Evolutionary conservation across 2,888 invertebrate species (phyloP), one percentile per base, ranked within the genome.

Genomic region (Lysandra coridon): DNA sequence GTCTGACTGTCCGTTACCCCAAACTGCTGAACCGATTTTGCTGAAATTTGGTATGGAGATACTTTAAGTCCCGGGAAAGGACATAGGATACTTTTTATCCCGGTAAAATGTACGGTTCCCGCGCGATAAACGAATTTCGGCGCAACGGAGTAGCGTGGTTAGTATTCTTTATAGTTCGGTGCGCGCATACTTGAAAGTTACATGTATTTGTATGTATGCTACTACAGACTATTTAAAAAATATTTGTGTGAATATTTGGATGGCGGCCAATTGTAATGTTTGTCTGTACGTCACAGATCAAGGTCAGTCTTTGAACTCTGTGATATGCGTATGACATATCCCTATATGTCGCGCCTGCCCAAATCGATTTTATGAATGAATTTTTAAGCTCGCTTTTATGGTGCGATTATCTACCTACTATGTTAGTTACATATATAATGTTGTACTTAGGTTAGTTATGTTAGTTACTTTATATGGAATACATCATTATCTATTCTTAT

Each of bases 291-390:
- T 69, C 69, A 69, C 33, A 69, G 69, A 69, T 69, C 69, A 69
- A 69, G 69, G 69, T 37, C 69, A 69, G 69, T 33, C 69, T 69
- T 69, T 69, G 69, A 69, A 69, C 69, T 12, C 69, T 37, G 30
- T 12, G 12, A 64, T 64, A 64, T 69, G 33, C 69, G 69, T 30
- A 69, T 69, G 23, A 23, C 62, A 62, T 62, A 30, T 30, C 69
- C 69, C 33, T 33, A 37, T 33, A 69, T 69, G 69, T 69, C 69
- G 33, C 30, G 33, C 30, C 7, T 62, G 3, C n/a, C 64, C 1
- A 64, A 64, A 69, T 69, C 10, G 69, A 4, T 69, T 69, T 69
- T 69, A 69, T 69, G 69, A 69, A 69, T 69, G 69, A 69, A 69
- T 69, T 33, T 44, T 33, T 69, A 33, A 69, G 30, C 14, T 14